Evolutionary conservation across 2,888 invertebrate species (phyloP), one percentile per base, ranked within the genome.

Genomic region (Teleiodes luculella): DNA sequence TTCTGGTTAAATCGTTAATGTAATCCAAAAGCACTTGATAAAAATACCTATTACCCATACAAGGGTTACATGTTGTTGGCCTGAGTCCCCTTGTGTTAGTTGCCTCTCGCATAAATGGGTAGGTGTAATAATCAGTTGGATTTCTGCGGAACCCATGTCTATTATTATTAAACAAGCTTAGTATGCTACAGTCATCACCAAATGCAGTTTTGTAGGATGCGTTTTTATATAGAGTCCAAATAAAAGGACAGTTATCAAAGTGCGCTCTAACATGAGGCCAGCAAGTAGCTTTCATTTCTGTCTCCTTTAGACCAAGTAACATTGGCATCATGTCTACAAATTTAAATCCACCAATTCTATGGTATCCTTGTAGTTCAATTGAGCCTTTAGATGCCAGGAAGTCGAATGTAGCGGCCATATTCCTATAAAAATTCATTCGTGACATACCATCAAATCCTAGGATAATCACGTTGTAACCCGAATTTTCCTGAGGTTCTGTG

Each of bases 281-380:
- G 70, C 96, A 96, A 0, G 80, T 89, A 53, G 84, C 81, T 50
- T 86, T 86, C 46, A 96, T 76, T 67, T 96, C 95, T 0, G 86
- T 85, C 30, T 92, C 92, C 39, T 91, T 91, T 43, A 93, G 74
- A 0, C 97, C 97, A 3, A 93, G 92, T 10, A 97, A 83, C 59
- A 96, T 91, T 0, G 98, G 95, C 7, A 95, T 92, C 56, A 98
- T 77, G 78, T 98, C 98, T 0, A 97, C 97, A 75, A 95, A 97
- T 0, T 98, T 97, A 77, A 98, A 98, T 78, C 98, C 98, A 2
- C 94, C 98, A 7, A 98, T 95, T 91, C 98, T 98, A 74, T 95
- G 97, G 79, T 96, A 97, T 4, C 98, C 98, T 62, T 94, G 80
- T 74, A 98, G 90, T 74, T 96, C 96, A 49, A 95, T 91, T 37